Evolutionary conservation across 1,140 invertebrate genomes (phyloP), one percentile per base, ranked within the genome.

Genomic region (Rhynchophorus ferrugineus): DNA sequence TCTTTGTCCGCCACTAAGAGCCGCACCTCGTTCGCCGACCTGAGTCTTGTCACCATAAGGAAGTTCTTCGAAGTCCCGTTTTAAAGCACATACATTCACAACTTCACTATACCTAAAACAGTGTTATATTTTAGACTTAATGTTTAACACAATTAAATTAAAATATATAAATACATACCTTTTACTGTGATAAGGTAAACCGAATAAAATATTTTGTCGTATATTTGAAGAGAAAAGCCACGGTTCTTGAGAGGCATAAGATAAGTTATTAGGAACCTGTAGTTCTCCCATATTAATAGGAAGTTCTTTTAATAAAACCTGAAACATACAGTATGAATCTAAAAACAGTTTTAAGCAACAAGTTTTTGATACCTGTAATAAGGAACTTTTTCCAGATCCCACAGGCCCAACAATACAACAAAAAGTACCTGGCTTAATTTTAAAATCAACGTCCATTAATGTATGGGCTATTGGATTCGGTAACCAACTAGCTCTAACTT

Each of bases 131-230:
- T n/a, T n/a, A n/a, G n/a, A n/a, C n/a, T n/a, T n/a, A n/a, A n/a
- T n/a, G n/a, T n/a, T n/a, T n/a, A n/a, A n/a, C n/a, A n/a, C n/a
- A n/a, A n/a, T n/a, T n/a, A n/a, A n/a, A 65, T 76, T 73, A 44
- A 59, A 49, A 75, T 1, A 8, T 33, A 18, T 7, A 3, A 9
- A 2, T 1, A 43, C 3, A 34, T 71, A 59, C 84, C 76, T 59
- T 71, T 54, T 62, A 54, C 75, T 71, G 52, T 85, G 74, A 57
- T 78, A 87, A 0, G 75, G 68, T 46, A 77, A 71, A 1, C 87
- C 89, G 70, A 92, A 90, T 0, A 89, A 66, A 49, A 93, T 88
- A 64, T 93, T 93, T 57, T 89, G 81, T 35, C 79, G 65, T 0
- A 82, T 73, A 0, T 75, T 74, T 0, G 74, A 81, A 0, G 80